A percentile compares a stretch with the other conserved stretches of the same genome.
Evolutionary conservation across 2,113 vertebrate species (phyloP).

Genomic region (Dissostichus mawsoni): DNA sequence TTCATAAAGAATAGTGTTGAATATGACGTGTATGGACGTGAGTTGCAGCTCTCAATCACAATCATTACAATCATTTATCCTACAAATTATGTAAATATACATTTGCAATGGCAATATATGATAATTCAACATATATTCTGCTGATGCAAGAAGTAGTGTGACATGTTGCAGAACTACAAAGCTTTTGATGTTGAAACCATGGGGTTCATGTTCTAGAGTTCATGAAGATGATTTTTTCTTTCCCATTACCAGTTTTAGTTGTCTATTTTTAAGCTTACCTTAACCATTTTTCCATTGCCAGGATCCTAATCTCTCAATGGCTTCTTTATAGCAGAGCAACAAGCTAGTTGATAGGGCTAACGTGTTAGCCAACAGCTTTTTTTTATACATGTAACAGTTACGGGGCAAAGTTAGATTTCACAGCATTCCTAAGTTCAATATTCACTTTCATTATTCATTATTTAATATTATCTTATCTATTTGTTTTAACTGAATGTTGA

Average conservation of each 20-base stretch:
- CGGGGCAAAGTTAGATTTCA: too few relatives aligned
- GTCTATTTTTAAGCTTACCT: not conserved
- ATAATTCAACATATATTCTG: not conserved
- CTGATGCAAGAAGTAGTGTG: not conserved
- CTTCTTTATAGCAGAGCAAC: not conserved
- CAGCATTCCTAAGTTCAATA: too few relatives aligned
- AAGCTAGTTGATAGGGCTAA: too few relatives aligned
- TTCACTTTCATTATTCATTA: too few relatives aligned
- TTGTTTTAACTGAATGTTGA: too few relatives aligned
- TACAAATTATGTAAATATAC: not conserved
- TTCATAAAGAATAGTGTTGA: not conserved
- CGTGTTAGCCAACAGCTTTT: too few relatives aligned
- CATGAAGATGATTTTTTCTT: not conserved
- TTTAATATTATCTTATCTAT: too few relatives aligned
- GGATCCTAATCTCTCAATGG: not conserved
- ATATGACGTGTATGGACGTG: not conserved
- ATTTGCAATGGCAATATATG: not conserved
- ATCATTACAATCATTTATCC: too few relatives aligned
- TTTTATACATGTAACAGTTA: too few relatives aligned
- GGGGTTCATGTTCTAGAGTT: not conserved
- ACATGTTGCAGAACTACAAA: not conserved
- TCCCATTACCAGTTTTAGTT: not conserved
- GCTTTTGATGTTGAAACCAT: not conserved
- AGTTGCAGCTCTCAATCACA: not conserved
- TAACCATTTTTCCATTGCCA: not conserved